These are phyloP conservation scores for Euwallacea fornicatus DNA, from an alignment of 1,140 invertebrate genomes.

Conservation along the genomic window DNA sequence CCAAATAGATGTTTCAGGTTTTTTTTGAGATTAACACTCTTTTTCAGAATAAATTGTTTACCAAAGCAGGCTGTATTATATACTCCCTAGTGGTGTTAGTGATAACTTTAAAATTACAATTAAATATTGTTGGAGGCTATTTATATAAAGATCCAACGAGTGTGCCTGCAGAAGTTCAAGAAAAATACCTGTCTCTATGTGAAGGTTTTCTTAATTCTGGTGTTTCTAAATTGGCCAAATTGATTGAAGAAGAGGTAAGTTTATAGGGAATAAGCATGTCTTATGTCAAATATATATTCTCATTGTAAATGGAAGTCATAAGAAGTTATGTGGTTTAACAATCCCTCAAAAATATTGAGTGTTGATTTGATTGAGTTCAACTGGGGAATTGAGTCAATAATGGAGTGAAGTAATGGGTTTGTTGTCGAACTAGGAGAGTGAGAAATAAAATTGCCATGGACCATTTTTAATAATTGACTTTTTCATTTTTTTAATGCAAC, in stretches of 20 bases:
- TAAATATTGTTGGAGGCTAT: slow-evolving; percentile 86
- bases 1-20: neutral
- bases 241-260: slow-evolving; percentile 69
- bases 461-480: too few relatives aligned
- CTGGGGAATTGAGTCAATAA: too few relatives aligned
- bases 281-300: too few relatives aligned
- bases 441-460: too few relatives aligned
- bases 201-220: slow-evolving; percentile 74
- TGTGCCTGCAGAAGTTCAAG: slow-evolving; percentile 62
- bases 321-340: too few relatives aligned
- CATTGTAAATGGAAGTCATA: too few relatives aligned
- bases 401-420: too few relatives aligned
- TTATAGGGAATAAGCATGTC: neutral
- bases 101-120: slow-evolving; percentile 77
- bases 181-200: slow-evolving; percentile 72
- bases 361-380: too few relatives aligned
- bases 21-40: slow-evolving; percentile 3
- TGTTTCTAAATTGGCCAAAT: slow-evolving; percentile 64
- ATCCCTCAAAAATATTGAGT: neutral
- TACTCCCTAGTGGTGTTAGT: slow-evolving; percentile 82
- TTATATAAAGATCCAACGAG: slow-evolving; percentile 71
- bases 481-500: too few relatives aligned
- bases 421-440: too few relatives aligned
- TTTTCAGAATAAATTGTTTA: slow-evolving; percentile 63
- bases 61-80: slow-evolving; percentile 70